phyloP scores from a whole-genome alignment of 2,797 vertebrate species.

The Hirundo rustica region DNA sequence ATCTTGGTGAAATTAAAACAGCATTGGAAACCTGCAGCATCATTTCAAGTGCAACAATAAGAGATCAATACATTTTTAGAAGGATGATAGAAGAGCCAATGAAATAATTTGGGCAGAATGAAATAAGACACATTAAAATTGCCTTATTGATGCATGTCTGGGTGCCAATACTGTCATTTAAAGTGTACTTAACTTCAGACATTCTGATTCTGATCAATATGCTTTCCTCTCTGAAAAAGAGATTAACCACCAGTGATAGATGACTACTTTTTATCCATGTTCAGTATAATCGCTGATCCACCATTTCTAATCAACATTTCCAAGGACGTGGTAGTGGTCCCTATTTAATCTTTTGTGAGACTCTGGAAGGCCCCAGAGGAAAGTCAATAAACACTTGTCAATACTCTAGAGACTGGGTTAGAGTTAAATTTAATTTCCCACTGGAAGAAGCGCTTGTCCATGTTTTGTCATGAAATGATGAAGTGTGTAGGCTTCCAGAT shows the following conservation, averaged over 20 bases:
- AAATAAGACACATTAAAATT: background rate
- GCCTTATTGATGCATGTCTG: slow-evolving; percentile 14
- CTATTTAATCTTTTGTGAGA: slow-evolving; percentile 7
- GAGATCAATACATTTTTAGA: background rate
- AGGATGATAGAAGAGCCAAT: slow-evolving; percentile 32
- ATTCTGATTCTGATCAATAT: slow-evolving; percentile 48
- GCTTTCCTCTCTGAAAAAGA: slow-evolving; percentile 14
- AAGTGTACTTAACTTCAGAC: slow-evolving; percentile 6
- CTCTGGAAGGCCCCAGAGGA: background rate
- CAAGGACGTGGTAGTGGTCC: background rate
- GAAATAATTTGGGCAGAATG: slow-evolving; percentile 43
- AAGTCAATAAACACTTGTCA: background rate
- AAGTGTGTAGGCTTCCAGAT: background rate
- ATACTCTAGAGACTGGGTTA: background rate
- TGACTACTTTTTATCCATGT: background rate
- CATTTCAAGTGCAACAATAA: background rate
- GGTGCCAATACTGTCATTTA: slow-evolving; percentile 39
- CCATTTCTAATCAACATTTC: slow-evolving; percentile 39
- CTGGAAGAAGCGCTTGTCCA: background rate
- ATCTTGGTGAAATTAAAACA: background rate
- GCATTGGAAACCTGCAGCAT: background rate
- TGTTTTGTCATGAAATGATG: background rate
- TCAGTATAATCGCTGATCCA: background rate
- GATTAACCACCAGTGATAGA: slow-evolving; percentile 45
- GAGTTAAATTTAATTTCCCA: background rate